A percentile compares a stretch with the other conserved stretches of the same genome.
These are phyloP conservation scores for Piprites chloris DNA, from an alignment of 2,113 vertebrate species.

Conservation along the genomic window DNA sequence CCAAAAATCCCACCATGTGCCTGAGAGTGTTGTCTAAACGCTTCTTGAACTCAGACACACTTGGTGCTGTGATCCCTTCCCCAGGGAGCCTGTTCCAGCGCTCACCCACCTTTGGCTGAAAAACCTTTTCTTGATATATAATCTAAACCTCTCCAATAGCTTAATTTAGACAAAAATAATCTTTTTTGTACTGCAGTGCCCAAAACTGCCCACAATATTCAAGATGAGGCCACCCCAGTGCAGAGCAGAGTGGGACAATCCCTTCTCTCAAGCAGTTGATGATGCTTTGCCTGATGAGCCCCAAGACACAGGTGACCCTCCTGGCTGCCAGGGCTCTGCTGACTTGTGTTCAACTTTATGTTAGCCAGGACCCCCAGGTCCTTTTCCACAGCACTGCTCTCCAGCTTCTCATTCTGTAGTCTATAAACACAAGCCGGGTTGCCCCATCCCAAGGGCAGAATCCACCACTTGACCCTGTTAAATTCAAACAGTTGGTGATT, in stretches of 20 bases:
- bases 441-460: background rate
- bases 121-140: background rate
- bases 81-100: background rate
- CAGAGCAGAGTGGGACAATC: background rate
- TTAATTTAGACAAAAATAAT: background rate
- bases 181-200: background rate
- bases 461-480: too few species aligned
- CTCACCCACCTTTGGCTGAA: background rate
- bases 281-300: background rate
- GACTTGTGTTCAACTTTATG: rapidly evolving
- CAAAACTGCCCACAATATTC: background rate
- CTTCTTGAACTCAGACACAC: background rate
- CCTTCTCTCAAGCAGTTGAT: rapidly evolving
- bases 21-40: background rate
- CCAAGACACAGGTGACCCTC: rapidly evolving
- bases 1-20: background rate
- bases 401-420: background rate
- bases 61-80: background rate
- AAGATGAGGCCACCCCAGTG: rapidly evolving
- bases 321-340: background rate
- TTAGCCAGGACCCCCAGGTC: rapidly evolving
- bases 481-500: rapidly evolving
- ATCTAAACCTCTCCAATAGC: background rate
- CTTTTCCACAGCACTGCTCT: rapidly evolving
- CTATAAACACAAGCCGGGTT: rapidly evolving